Evolutionary conservation across 2,888 invertebrate genomes (phyloP), one percentile per base, ranked within the genome.

Genomic region (Eristalinus sepulchralis): DNA sequence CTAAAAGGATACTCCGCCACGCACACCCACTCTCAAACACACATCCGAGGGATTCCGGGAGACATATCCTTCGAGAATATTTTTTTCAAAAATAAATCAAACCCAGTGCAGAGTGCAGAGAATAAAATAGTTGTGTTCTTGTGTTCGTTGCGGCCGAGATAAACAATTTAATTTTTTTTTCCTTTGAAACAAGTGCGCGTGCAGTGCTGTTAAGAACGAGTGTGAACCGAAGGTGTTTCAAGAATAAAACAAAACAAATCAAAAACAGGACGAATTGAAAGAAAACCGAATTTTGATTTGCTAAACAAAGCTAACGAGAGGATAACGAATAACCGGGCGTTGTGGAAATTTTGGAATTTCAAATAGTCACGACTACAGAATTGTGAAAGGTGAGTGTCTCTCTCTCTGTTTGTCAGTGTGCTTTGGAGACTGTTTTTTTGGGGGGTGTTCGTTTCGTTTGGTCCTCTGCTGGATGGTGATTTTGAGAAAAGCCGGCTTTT

Each of bases 341-440:
- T 68, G 39, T 82, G 36, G 77, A 82, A 81, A 33, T 68, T 73
- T 78, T 31, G 72, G 77, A 82, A 27, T 27, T 78, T 85, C 78
- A 34, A 68, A 72, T 72, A 62, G 39, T 60, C 9, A 67, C 72
- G 68, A 70, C 63, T 64, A 59, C 59, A 71, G 31, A 71, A 78
- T 83, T 83, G 86, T 86, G 86, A 86, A 86, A 86, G 86, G 86
- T 86, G 83, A 86, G 86, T 86, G 17, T 1, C n/a, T 73, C 67
- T 62, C 68, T 63, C 64, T 79, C 64, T 17, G 24, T 79, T 82
- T 72, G 27, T 27, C 27, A 27, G 27, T 27, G 27, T 27, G 27
- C 27, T 77, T 71, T 33, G 36, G 59, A 67, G 57, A 55, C 39
- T 71, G 71, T 83, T 63, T 73, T 47, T 67, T 76, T n/a, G 22